Evolutionary conservation across 2,113 vertebrate genomes (phyloP).

Genomic region (Microtus ochrogaster): DNA sequence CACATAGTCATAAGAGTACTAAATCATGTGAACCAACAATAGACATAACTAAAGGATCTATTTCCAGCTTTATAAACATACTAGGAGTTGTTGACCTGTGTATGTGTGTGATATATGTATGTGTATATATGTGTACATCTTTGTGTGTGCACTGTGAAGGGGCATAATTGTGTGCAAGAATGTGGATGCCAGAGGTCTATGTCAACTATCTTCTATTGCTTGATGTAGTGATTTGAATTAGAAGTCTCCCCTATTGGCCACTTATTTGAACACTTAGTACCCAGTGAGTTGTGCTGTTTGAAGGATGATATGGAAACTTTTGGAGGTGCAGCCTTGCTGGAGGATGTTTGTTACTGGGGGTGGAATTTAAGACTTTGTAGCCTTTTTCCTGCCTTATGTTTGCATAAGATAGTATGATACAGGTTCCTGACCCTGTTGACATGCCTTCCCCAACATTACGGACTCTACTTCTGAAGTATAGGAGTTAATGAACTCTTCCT

Average conservation of each 20-base stretch:
- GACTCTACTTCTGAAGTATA: neutral
- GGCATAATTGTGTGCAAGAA: neutral
- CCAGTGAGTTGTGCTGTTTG: neutral
- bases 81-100: neutral
- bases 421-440: neutral
- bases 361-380: neutral
- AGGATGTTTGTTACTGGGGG: neutral
- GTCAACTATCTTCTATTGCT: neutral
- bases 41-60: neutral
- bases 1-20: neutral
- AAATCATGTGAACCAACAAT: neutral
- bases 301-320: neutral
- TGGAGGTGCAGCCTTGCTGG: neutral
- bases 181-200: no score
- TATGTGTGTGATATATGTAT: neutral
- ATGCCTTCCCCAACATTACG: neutral
- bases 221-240: neutral
- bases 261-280: neutral
- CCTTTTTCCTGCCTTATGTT: neutral
- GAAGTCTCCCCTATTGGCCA: neutral
- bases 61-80: neutral
- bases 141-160: neutral
- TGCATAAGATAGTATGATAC: neutral
- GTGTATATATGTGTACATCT: neutral
- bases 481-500: neutral